phyloP scores from a whole-genome alignment of 1,140 invertebrate genomes.

The Dendrolimus kikuchii region DNA sequence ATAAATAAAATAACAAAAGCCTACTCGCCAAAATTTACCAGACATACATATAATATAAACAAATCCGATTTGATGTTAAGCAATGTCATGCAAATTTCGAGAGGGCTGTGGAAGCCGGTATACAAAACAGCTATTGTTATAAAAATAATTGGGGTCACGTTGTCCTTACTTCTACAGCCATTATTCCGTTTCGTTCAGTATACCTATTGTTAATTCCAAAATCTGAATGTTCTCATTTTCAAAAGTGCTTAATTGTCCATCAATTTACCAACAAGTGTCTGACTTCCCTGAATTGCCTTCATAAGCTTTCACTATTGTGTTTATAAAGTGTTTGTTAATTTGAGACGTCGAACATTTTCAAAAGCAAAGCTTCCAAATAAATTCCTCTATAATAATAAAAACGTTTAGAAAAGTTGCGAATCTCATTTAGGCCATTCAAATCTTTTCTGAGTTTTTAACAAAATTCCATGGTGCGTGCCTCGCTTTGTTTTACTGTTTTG shows the following conservation, averaged over 20 bases:
- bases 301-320: too few relatives aligned
- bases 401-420: too few relatives aligned
- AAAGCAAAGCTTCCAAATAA: neutral
- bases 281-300: too few relatives aligned
- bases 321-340: neutral
- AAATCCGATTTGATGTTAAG: conserved; percentile 46
- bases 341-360: conserved; percentile 1
- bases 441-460: too few relatives aligned
- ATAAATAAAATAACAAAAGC: conserved; percentile 8
- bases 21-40: conserved; percentile 26
- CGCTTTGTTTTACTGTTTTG: too few relatives aligned
- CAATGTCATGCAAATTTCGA: conserved; percentile 62
- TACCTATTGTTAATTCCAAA: conserved; percentile 14
- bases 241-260: conserved; percentile 15
- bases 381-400: too few relatives aligned
- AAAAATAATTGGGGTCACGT: conserved; percentile 59
- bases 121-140: conserved; percentile 54
- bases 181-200: conserved; percentile 26
- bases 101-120: conserved; percentile 31
- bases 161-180: conserved; percentile 30
- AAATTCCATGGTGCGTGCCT: too few relatives aligned
- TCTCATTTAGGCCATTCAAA: too few relatives aligned
- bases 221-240: conserved; percentile 8
- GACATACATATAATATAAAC: conserved; percentile 32
- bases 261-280: conserved; percentile 7